These are phyloP conservation scores for Brenthis hecate DNA, from an alignment of 2,888 invertebrate species.

Conservation along the genomic window DNA sequence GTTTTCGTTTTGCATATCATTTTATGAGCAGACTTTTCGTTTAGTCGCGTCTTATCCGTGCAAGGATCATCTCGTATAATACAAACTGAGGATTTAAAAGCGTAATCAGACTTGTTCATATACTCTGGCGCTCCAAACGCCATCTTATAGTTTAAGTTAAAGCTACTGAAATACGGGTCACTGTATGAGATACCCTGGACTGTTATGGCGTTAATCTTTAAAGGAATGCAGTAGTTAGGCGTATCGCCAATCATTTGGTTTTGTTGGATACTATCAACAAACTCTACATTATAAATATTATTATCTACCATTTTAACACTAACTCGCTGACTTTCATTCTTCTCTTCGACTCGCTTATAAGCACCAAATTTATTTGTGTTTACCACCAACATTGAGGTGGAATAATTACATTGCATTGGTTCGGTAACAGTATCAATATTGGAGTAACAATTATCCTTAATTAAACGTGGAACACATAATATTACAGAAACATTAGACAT, in stretches of 20 bases:
- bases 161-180: constrained; percentile 83
- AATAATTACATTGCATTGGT: constrained; percentile 83
- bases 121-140: constrained; percentile 80
- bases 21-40: constrained; percentile 71
- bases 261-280: constrained; percentile 83
- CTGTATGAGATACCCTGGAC: constrained; percentile 84
- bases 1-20: constrained; percentile 71
- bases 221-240: constrained; percentile 83
- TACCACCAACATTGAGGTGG: constrained; percentile 84
- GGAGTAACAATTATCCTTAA: constrained; percentile 83
- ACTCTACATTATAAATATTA: constrained; percentile 82
- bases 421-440: constrained; percentile 83
- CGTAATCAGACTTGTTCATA: constrained; percentile 84
- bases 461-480: constrained; percentile 86
- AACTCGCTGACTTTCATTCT: constrained; percentile 82
- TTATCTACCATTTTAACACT: constrained; percentile 82
- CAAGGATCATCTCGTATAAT: constrained; percentile 80
- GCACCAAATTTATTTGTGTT: constrained; percentile 83
- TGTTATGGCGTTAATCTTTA: constrained; percentile 83
- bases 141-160: constrained; percentile 83
- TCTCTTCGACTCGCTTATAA: constrained; percentile 79
- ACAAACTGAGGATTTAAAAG: constrained; percentile 83
- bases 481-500: constrained; percentile 83
- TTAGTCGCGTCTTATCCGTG: constrained; percentile 68
- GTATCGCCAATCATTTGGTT: constrained; percentile 83